These are phyloP conservation scores for Drosophila miranda DNA, from an alignment of 1,140 invertebrate species.

Conservation along the genomic window DNA sequence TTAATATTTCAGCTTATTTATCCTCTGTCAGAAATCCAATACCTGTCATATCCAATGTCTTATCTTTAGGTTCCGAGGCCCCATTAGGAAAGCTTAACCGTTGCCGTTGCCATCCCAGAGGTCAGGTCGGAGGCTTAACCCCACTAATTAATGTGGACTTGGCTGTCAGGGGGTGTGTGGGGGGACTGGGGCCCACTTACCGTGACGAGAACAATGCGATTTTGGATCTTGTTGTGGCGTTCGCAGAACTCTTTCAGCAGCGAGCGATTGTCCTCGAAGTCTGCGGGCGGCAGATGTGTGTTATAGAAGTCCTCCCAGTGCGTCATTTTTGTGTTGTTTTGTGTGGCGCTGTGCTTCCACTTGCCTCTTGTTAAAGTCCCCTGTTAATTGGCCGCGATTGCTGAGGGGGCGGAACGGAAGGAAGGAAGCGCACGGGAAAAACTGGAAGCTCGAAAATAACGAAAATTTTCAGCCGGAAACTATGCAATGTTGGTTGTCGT, in stretches of 20 bases:
- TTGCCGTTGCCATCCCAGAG: too few relatives aligned
- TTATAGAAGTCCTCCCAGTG: constrained; percentile 92
- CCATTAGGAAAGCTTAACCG: too few relatives aligned
- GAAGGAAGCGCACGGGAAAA: constrained; percentile 1
- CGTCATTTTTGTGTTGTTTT: constrained; percentile 59
- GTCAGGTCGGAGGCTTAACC: background rate
- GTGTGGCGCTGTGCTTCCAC: background rate
- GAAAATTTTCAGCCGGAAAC: constrained; percentile 44
- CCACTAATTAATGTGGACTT: constrained; percentile 30
- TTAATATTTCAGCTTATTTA: too few relatives aligned
- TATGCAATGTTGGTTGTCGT: constrained; percentile 31
- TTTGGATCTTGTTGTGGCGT: constrained; percentile 85
- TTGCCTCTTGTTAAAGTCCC: background rate
- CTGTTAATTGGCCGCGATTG: constrained; percentile 42
- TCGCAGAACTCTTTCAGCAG: constrained; percentile 88
- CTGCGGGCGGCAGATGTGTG: constrained; percentile 87
- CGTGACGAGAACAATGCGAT: constrained; percentile 90
- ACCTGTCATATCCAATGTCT: too few relatives aligned
- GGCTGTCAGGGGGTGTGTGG: too few relatives aligned
- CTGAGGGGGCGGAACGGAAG: background rate
- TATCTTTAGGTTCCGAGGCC: too few relatives aligned
- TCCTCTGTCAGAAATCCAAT: background rate
- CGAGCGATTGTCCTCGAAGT: constrained; percentile 88
- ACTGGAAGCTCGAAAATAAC: constrained; percentile 33
- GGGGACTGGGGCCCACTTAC: constrained; percentile 83